These are phyloP conservation scores for Cartodere bifasciata DNA, from an alignment of 2,888 invertebrate genomes.

Conservation along the genomic window DNA sequence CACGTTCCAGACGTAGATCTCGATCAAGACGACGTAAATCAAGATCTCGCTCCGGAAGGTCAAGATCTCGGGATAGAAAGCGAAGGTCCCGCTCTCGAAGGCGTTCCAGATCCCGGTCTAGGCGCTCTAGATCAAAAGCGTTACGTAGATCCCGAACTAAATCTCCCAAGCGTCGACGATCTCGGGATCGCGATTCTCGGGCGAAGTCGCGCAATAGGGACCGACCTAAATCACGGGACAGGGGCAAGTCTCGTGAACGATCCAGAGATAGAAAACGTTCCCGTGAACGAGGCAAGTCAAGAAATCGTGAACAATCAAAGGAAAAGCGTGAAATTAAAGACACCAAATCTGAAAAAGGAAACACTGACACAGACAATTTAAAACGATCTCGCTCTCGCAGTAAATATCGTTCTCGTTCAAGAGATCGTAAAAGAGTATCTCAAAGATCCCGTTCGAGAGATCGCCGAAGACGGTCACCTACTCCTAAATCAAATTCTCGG, in stretches of 20 bases:
- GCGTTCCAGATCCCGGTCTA: conserved; percentile 23
- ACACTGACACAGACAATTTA: conserved; percentile 37
- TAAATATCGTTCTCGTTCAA: conserved; percentile 41
- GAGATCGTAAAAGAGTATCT: conserved; percentile 37
- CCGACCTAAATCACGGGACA: conserved; percentile 11
- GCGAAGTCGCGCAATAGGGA: conserved; percentile 20
- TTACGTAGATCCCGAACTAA: conserved; percentile 34
- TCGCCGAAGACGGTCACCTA: conserved; percentile 32
- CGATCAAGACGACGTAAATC: conserved; percentile 36
- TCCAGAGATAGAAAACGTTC: conserved; percentile 12
- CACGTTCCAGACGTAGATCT: conserved; percentile 47
- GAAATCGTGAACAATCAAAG: conserved; percentile 17
- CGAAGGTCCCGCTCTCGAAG: conserved; percentile 44
- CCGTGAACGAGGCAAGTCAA: conserved; percentile 20
- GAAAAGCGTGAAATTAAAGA: conserved; percentile 17
- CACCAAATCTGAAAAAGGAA: conserved; percentile 30
- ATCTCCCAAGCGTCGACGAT: conserved; percentile 30
- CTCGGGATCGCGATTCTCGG: conserved; percentile 31
- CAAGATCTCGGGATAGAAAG: conserved; percentile 42
- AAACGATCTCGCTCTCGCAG: conserved; percentile 43
- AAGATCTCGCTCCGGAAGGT: conserved; percentile 44
- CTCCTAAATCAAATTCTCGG: conserved; percentile 26
- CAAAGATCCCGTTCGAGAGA: conserved; percentile 38
- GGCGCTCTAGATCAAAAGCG: conserved; percentile 17
- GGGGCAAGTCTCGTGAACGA: conserved; percentile 7